Conservation (phyloP, 1,140 invertebrate genomes). For the Plodia interpunctella region DNA sequence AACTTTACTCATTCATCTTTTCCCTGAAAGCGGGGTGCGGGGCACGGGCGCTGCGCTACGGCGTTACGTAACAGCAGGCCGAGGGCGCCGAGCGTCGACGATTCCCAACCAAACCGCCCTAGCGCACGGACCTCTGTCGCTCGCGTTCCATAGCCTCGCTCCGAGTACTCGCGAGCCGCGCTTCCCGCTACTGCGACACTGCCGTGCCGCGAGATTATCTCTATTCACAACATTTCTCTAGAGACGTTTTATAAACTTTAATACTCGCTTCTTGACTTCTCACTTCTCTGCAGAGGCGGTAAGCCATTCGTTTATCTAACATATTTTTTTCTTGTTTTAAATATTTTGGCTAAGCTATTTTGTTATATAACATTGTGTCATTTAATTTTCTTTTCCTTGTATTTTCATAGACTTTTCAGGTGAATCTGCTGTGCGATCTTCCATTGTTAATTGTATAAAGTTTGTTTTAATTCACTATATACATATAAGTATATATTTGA, state of each 20-base stretch:
- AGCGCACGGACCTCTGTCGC: slow-evolving; percentile 42
- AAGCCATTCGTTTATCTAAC: slow-evolving; percentile 41
- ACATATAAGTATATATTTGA: too few species aligned
- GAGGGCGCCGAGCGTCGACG: slow-evolving; percentile 40
- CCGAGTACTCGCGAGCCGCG: slow-evolving; percentile 19
- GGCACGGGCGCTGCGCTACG: slow-evolving; percentile 56
- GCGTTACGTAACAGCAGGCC: slow-evolving; percentile 50
- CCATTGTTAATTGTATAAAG: neutral
- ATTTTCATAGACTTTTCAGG: slow-evolving; percentile 14
- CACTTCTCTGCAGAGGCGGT: slow-evolving; percentile 42
- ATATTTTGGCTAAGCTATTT: slow-evolving; percentile 25
- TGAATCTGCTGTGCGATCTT: slow-evolving; percentile 21
- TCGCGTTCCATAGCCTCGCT: slow-evolving; percentile 15
- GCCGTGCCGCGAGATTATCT: slow-evolving; percentile 15
- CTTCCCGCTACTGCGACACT: slow-evolving; percentile 15
- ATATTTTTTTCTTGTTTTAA: slow-evolving; percentile 22
- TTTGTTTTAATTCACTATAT: neutral
- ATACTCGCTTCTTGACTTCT: slow-evolving; percentile 25
- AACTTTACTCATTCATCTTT: slow-evolving; percentile 75
- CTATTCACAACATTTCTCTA: slow-evolving; percentile 25
- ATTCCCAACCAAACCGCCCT: slow-evolving; percentile 52
- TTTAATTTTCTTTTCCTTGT: neutral
- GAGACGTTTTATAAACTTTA: slow-evolving; percentile 31
- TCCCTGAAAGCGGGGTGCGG: slow-evolving; percentile 66
- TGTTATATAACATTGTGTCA: slow-evolving; percentile 43